Base-by-base conservation (phyloP, 64 coral and sea anemone species). In the Porites lutea region DNA sequence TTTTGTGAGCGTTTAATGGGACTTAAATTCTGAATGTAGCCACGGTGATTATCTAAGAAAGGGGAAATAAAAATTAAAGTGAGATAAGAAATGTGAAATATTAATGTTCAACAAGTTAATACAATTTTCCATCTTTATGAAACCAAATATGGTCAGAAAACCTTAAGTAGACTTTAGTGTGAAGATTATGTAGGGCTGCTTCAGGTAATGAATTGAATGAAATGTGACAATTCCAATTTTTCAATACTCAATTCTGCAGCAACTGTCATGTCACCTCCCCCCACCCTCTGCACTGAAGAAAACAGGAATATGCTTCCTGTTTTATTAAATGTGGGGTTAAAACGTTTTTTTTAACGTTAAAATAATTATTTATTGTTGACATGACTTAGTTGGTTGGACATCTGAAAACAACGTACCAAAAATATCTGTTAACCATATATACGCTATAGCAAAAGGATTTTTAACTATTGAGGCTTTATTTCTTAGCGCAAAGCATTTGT, bases 1-100 rank as follows among this genome's bases (percentile, higher is more conserved):
- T 79, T 88, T 69, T 18, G 20, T 55, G 91, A 84, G 78, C 58
- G 62, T 88, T 87, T 93, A 18, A 93, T 45, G n/a, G 18, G 59
- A 46, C 62, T 88, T 46, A 88, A 78, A 65, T 87, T 70, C 43
- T 93, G 83, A 37, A 87, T 79, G 51, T 63, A 72, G 8, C 90
- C 81, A 60, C 49, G 16, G 65, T 83, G 67, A 61, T 23, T 47
- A 52, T 59, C 88, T 90, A 58, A 74, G 55, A 74, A 63, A 73
- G 71, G 23, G 37, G 13, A 13, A 73, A 73, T 73, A 73, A 73
- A 69, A 73, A 46, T 12, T 12, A 13, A 46, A 73, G 37, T 73
- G 2, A 73, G 71, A 46, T 27, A 48, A 13, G 6, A 69, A 69
- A 69, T 69, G 13, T 73, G 16, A n/a, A 69, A 21, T 69, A 13